Evolutionary conservation across 2,888 invertebrate genomes (phyloP).

Genomic region (Oithona nana): DNA sequence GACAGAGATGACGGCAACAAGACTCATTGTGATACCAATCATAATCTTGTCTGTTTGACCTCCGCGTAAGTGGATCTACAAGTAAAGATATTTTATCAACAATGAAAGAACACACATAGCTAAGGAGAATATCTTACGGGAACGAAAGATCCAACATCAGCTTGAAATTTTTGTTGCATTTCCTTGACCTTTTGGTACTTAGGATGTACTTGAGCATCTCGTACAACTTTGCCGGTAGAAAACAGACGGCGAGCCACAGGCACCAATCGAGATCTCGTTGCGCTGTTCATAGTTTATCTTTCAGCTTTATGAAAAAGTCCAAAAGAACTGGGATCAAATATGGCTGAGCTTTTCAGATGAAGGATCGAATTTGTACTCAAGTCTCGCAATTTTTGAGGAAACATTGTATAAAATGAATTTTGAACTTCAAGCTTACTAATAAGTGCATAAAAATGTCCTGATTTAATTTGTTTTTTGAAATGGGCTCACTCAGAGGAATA

Average conservation of each 20-base stretch:
- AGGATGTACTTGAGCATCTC: not conserved
- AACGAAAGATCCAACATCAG: not conserved
- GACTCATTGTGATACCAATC: not conserved
- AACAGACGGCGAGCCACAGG: not conserved
- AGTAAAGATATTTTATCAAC: not conserved
- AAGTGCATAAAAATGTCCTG: too few species aligned
- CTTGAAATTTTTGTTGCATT: not conserved
- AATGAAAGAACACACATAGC: too few species aligned
- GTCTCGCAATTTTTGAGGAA: too few species aligned
- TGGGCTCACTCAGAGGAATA: too few species aligned
- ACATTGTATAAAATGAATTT: too few species aligned
- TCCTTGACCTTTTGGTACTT: slow-evolving; percentile 6
- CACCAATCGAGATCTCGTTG: not conserved
- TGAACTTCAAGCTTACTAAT: too few species aligned
- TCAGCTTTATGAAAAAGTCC: too few species aligned
- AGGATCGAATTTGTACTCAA: too few species aligned
- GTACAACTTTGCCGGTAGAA: not conserved
- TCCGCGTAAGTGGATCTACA: not conserved
- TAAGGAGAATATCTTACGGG: not conserved
- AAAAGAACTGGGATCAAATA: too few species aligned
- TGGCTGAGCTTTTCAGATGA: too few species aligned
- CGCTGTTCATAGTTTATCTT: not conserved
- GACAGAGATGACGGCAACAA: not conserved
- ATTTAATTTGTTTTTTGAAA: too few species aligned
- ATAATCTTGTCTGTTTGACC: not conserved